Evolutionary conservation across 1,140 invertebrate species (phyloP), one percentile per base, ranked within the genome.

Genomic region (Drosophila ohnishii): DNA sequence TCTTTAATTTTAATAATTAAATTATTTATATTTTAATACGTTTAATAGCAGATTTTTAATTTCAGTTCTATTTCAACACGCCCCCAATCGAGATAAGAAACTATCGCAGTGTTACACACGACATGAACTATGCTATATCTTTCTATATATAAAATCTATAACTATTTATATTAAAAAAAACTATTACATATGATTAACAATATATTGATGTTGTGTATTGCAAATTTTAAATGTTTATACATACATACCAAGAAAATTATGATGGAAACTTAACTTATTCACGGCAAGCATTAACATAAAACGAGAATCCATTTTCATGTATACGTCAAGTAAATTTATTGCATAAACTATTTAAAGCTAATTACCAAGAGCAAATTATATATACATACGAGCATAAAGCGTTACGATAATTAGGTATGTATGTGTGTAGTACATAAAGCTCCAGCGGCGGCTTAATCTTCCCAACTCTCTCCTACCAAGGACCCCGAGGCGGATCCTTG

Each of bases 171-270:
- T 53, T 53, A 53, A 62, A 60, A 48, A 48, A 48, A 61, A 75
- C 73, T 73, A 85, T 53, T 58, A 85, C 69, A 86, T 84, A 83
- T 82, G 76, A 87, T 83, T 87, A 87, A 82, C 76, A 86, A 88
- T 87, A 87, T 87, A 87, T 87, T 87, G 83, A 87, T 87, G 83
- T 87, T 87, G 83, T 87, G 83, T 87, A 87, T 87, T 87, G 76
- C 69, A 83, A 87, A 87, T 87, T 87, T 87, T 87, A 87, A 87
- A 83, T 87, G 84, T 88, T 82, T 82, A 87, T 87, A 79, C 75
- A 84, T 81, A 70, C 57, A 78, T 72, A 81, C 79, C 79, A 67
- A 37, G 60, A 19, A 72, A 80, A 67, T 57, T 44, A 74, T 67
- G 50, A 79, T 60, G 67, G 76, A 79, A 75, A 79, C 64, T 58